phyloP scores from a whole-genome alignment of 2,888 invertebrate species.

The Boloria selene region DNA sequence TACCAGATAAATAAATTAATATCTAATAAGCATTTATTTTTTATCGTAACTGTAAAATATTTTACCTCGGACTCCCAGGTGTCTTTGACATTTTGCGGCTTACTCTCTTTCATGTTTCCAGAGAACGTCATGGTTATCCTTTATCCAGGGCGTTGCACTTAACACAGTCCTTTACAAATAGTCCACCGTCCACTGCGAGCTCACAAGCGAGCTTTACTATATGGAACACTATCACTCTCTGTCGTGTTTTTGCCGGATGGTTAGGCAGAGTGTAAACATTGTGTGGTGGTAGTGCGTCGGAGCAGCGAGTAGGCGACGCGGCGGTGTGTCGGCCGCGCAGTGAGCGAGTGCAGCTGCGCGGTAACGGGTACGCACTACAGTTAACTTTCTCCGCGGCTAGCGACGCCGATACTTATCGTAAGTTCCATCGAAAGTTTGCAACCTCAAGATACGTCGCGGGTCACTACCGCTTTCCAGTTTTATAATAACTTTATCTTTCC shows the following conservation, averaged over 20 bases:
- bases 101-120: constrained; percentile 76
- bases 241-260: constrained; percentile 60
- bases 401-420: constrained; percentile 48
- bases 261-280: constrained; percentile 59
- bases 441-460: constrained; percentile 70
- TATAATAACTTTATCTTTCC: neutral
- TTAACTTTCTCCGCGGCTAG: constrained; percentile 78
- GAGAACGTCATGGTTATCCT: constrained; percentile 72
- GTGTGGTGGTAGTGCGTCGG: constrained; percentile 34
- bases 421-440: constrained; percentile 76
- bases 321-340: constrained; percentile 35
- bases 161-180: constrained; percentile 45
- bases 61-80: constrained; percentile 79
- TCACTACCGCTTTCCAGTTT: constrained; percentile 39
- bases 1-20: constrained; percentile 48
- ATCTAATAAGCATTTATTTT: constrained; percentile 29
- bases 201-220: constrained; percentile 46
- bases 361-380: constrained; percentile 79
- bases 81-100: constrained; percentile 70
- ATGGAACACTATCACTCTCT: constrained; percentile 71
- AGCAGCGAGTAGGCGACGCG: neutral
- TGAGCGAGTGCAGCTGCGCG: constrained; percentile 47
- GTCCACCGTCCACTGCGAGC: constrained; percentile 34
- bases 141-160: constrained; percentile 63
- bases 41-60: constrained; percentile 37